Base-by-base conservation (phyloP, 1,140 invertebrate species). In the Adoxophyes honmai region DNA sequence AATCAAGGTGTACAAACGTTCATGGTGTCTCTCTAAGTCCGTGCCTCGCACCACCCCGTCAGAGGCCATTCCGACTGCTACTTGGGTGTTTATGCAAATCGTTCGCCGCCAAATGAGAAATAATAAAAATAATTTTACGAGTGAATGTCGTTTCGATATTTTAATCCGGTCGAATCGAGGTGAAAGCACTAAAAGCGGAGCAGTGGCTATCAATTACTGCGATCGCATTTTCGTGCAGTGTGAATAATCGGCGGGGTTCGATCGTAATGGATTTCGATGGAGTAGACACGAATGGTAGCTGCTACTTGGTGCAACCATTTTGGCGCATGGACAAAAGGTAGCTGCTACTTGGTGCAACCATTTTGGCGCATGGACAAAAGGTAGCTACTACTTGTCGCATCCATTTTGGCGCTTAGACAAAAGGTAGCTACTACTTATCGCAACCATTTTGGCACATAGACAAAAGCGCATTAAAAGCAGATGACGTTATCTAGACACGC, bases 31-130 rank as follows among this genome's bases (percentile, higher is more conserved):
- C 42, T 48, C 0, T 18, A 3, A 10, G 15, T 18, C 21, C 6
- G 21, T 28, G 10, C 21, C 4, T 28, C 11, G 28, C 16, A 18
- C 18, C 55, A 62, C 34, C 34, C 53, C 48, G 39, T 60, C 39
- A 58, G 54, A 62, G 42, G 56, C 53, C 59, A 61, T 62, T 56
- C 59, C 57, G 52, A 62, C 62, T n/a, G 75, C 73, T 76, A 78
- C 77, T 78, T 73, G 66, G 42, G 70, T 70, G 58, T 72, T 72
- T 76, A 76, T 74, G 66, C 66, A 77, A 73, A 75, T 75, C 64
- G 57, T 18, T 42, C 42, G 69, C 72, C 64, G 66, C 55, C 62
- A 54, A 64, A 66, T 48, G 61, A 70, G 66, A 54, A 60, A 71
- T 58, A 68, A 66, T 62, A 71, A 72, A 71, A 62, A 68, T 62